Evolutionary conservation across 1,140 invertebrate species (phyloP).

Genomic region (Atopsyche davidsoni): DNA sequence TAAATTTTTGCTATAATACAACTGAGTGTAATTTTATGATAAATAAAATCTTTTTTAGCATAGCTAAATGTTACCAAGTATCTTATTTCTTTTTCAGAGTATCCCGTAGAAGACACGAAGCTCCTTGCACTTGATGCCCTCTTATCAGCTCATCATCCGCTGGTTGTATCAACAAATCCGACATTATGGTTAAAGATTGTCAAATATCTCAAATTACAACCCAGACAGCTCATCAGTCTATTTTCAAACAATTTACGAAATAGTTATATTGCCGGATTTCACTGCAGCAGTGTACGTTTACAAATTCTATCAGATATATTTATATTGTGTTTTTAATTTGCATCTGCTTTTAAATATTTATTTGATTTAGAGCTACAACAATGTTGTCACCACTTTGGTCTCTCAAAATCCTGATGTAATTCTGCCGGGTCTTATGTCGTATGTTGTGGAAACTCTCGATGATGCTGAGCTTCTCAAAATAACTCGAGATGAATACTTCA

Average conservation of each 20-base stretch:
- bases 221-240: conserved; percentile 51
- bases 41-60: too few relatives aligned
- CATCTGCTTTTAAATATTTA: too few relatives aligned
- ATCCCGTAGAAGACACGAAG: conserved; percentile 46
- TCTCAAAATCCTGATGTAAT: conserved; percentile 59
- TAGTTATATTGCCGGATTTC: conserved; percentile 55
- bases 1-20: too few relatives aligned
- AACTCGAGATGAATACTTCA: conserved; percentile 82
- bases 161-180: conserved; percentile 47
- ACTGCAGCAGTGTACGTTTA: conserved; percentile 46
- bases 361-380: conserved; percentile 50
- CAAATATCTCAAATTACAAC: conserved; percentile 51
- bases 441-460: conserved; percentile 53
- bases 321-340: conserved; percentile 12
- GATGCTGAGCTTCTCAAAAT: conserved; percentile 66
- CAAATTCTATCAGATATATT: not conserved
- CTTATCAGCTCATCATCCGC: conserved; percentile 62
- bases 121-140: conserved; percentile 56
- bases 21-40: too few relatives aligned
- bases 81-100: conserved; percentile 33
- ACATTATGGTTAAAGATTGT: conserved; percentile 59
- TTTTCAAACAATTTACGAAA: conserved; percentile 52
- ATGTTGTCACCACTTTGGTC: conserved; percentile 60
- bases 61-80: not conserved
- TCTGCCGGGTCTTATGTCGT: conserved; percentile 50